Evolutionary conservation across 2,113 vertebrate species (phyloP).

Genomic region (Python bivittatus): DNA sequence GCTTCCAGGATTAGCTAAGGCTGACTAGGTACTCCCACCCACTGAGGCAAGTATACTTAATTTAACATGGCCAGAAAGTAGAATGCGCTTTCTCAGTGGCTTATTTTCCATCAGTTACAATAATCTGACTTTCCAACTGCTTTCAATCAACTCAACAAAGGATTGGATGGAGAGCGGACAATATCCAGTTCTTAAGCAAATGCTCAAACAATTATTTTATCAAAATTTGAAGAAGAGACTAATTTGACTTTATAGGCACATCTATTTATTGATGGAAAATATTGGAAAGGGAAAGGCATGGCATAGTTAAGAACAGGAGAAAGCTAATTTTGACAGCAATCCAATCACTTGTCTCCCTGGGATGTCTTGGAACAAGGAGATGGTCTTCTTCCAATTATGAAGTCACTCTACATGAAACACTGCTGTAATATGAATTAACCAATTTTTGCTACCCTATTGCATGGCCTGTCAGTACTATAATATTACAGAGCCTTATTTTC

Average conservation of each 20-base stretch:
- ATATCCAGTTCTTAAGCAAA: not conserved
- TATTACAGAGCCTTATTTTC: slow-evolving; percentile 8
- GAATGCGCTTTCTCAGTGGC: not conserved
- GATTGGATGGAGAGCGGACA: not conserved
- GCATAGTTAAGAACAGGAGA: no score
- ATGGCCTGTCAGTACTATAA: slow-evolving; percentile 13
- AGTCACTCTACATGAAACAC: not conserved
- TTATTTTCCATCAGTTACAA: not conserved
- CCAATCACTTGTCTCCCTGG: not conserved
- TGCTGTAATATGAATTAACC: not conserved
- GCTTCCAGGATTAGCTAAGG: not conserved
- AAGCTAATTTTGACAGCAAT: not conserved
- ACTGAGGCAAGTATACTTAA: not conserved
- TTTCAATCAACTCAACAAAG: not conserved
- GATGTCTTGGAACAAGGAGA: not conserved
- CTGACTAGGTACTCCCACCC: not conserved
- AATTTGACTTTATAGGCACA: not conserved
- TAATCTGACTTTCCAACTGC: not conserved
- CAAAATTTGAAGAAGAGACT: not conserved
- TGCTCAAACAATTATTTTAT: not conserved
- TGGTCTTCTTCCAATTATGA: not conserved
- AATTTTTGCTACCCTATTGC: slow-evolving; percentile 27
- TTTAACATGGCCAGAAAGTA: not conserved
- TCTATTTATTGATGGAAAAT: no score
- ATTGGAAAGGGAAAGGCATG: not conserved